phyloP scores from a whole-genome alignment of 2,113 vertebrate genomes.

The Labeo catla region DNA sequence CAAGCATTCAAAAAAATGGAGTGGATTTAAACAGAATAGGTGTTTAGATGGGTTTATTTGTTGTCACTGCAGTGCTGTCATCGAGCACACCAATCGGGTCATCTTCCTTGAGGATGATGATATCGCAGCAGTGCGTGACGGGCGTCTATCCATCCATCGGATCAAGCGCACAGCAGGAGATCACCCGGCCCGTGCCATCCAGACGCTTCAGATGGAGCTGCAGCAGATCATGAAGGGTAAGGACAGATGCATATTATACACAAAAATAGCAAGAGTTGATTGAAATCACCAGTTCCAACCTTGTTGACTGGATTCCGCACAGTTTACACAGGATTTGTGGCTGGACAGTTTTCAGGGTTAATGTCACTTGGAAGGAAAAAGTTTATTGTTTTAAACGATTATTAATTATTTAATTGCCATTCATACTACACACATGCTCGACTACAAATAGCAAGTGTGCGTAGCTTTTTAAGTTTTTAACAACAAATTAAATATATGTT shows the following conservation, averaged over 20 bases:
- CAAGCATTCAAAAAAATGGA: background rate
- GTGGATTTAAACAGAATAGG: background rate
- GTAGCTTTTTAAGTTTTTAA: background rate
- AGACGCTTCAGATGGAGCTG: slow-evolving; percentile 97
- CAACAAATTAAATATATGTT: background rate
- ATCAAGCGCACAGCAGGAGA: slow-evolving; percentile 91
- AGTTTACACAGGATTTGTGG: too few species aligned
- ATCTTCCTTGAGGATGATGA: slow-evolving; percentile 98
- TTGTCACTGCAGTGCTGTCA: slow-evolving; percentile 82
- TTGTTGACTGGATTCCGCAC: background rate
- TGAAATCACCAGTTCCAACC: background rate
- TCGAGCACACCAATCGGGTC: slow-evolving; percentile 95
- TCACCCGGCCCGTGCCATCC: slow-evolving; percentile 91
- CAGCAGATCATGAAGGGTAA: slow-evolving; percentile 99
- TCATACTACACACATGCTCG: background rate
- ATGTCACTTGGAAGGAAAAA: background rate
- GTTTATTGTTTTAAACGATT: background rate
- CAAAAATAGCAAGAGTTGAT: background rate
- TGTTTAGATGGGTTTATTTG: background rate
- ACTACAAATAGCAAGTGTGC: background rate
- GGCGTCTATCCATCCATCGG: slow-evolving; percentile 94
- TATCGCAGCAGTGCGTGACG: slow-evolving; percentile 90
- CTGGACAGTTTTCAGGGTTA: background rate
- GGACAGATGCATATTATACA: background rate
- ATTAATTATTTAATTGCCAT: background rate